Percentiles rank a stretch among this genome's conserved stretches.
These are phyloP conservation scores for Drosophila hydei DNA, from an alignment of 1,140 invertebrate species.

Conservation along the genomic window DNA sequence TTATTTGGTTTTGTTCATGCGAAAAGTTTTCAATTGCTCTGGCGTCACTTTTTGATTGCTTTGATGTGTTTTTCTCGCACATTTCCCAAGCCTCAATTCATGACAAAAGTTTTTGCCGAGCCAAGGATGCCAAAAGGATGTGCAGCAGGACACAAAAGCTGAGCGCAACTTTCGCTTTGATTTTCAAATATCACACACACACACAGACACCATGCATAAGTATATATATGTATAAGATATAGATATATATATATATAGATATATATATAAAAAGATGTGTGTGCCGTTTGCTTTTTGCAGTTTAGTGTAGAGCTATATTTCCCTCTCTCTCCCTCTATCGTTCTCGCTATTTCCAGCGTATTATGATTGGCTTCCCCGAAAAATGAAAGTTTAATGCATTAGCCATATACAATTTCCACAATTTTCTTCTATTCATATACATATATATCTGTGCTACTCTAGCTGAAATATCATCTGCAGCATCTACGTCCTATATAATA, in stretches of 20 bases:
- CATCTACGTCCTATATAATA: too few relatives aligned
- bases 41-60: slow-evolving; percentile 83
- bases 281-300: slow-evolving; percentile 26
- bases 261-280: slow-evolving; percentile 19
- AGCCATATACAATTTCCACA: slow-evolving; percentile 82
- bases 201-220: slow-evolving; percentile 4
- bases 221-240: not conserved
- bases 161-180: slow-evolving; percentile 80
- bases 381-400: slow-evolving; percentile 84
- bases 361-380: slow-evolving; percentile 78
- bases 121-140: slow-evolving; percentile 42
- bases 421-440: slow-evolving; percentile 39
- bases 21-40: slow-evolving; percentile 83
- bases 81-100: slow-evolving; percentile 81
- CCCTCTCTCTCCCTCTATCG: not conserved
- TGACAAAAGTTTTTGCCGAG: slow-evolving; percentile 76
- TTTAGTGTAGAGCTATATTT: slow-evolving; percentile 49
- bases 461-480: too few relatives aligned
- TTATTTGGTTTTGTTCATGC: slow-evolving; percentile 52
- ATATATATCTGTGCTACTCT: too few relatives aligned
- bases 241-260: not conserved
- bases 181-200: slow-evolving; percentile 66
- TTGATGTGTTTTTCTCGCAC: slow-evolving; percentile 81
- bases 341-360: slow-evolving; percentile 15
- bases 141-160: slow-evolving; percentile 59